phyloP scores from a whole-genome alignment of 2,888 invertebrate genomes.

The Eudasyphora cyanicolor region DNA sequence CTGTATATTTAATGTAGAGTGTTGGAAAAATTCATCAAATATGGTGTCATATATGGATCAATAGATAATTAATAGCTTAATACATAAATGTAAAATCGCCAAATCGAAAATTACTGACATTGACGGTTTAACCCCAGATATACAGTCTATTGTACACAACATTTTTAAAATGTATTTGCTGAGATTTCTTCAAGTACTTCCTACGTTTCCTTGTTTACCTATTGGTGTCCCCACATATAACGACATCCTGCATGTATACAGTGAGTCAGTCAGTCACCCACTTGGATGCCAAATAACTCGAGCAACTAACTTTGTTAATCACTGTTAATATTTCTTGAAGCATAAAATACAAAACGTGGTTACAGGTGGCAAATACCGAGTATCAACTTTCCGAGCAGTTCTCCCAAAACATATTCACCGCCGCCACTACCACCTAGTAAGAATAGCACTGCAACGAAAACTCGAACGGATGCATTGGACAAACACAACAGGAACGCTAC shows the following conservation, averaged over 20 bases:
- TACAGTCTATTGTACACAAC: too few species aligned
- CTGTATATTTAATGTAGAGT: too few species aligned
- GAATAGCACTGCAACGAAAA: too few species aligned
- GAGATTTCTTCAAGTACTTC: not conserved
- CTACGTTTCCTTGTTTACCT: too few species aligned
- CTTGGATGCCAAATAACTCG: conserved; percentile 16
- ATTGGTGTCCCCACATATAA: not conserved
- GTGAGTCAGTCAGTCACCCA: too few species aligned
- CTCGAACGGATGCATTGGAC: conserved; percentile 13
- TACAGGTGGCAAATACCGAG: conserved; percentile 63
- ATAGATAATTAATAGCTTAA: too few species aligned
- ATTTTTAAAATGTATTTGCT: not conserved
- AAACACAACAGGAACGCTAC: conserved; percentile 24
- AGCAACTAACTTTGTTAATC: conserved; percentile 63
- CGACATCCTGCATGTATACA: not conserved
- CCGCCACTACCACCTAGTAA: conserved; percentile 3
- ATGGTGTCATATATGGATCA: too few species aligned
- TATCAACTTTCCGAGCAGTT: conserved; percentile 45
- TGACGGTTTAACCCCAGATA: too few species aligned
- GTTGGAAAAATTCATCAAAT: too few species aligned
- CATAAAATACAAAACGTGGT: conserved; percentile 63
- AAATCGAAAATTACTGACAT: too few species aligned
- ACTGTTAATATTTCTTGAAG: conserved; percentile 66
- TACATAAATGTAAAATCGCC: too few species aligned
- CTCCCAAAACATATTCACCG: conserved; percentile 2